Evolutionary conservation across 1,140 invertebrate species (phyloP), one percentile per base, ranked within the genome.

Genomic region (Lethrus apterus): DNA sequence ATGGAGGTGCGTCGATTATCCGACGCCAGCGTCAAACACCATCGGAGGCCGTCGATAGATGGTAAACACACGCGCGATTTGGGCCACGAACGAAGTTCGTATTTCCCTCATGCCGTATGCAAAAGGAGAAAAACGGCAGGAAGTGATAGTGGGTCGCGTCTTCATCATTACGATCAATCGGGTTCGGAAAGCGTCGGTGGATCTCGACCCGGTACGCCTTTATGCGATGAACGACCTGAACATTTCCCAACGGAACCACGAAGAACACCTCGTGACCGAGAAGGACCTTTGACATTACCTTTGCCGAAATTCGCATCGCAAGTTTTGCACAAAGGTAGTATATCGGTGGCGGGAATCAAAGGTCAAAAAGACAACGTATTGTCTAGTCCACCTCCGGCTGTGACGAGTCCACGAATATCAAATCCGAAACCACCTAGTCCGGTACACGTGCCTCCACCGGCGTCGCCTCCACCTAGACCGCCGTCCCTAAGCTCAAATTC

Each of bases 241-340:
- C 83, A 83, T 54, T 66, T 81, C 32, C 66, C 76, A 44, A 84
- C 84, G 2, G 75, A 75, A 29, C 85, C 87, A 56, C 83, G 83
- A 5, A 72, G 84, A 19, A 76, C 80, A 11, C 70, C 75, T 1
- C 68, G 78, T 11, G 76, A 80, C 34, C 73, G 80, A 9, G 78
- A 80, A 29, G 73, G 75, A 18, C 83, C 87, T 3, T 72, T 92
- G 53, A 84, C 82, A 48, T 64, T 93, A 44, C 88, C 88, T 2
- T 67, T 93, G 49, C 89, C 89, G 2, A 81, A 85, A 63, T 93
- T 92, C 61, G 89, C 89, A 8, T 76, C 83, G 38, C 81, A 85
- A 62, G 75, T 83, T 59, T 68, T 80, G 60, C 74, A 71, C 23
- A 62, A 68, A 26, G 58, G 60, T 43, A 69, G 56, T 52, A 62